Conservation (phyloP, 2,113 vertebrate species). For the Myocastor coypus region DNA sequence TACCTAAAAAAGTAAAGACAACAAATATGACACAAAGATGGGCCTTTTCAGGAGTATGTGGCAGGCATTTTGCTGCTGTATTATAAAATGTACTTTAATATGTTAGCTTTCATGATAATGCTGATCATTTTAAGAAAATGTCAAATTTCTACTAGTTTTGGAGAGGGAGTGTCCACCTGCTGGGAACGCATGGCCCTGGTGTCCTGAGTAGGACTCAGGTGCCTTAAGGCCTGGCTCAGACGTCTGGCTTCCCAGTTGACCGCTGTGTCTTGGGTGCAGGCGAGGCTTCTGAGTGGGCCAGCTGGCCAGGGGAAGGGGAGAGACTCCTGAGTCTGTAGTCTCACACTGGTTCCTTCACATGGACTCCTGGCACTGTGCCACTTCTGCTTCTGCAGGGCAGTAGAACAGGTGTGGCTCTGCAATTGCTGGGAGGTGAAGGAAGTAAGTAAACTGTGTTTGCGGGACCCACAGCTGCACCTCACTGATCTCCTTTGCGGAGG, state of each 20-base stretch:
- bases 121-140: neutral
- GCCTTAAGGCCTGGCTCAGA: rapidly evolving
- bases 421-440: rapidly evolving
- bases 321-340: rapidly evolving
- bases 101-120: neutral
- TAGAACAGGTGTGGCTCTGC: rapidly evolving
- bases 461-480: rapidly evolving
- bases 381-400: no score
- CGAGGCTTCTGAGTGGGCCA: neutral
- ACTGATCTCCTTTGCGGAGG: neutral
- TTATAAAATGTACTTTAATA: neutral
- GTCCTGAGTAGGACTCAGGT: rapidly evolving
- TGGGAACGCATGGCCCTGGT: rapidly evolving
- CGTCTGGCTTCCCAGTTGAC: neutral
- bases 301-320: rapidly evolving
- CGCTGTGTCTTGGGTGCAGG: rapidly evolving
- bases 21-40: rapidly evolving
- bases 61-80: rapidly evolving
- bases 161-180: neutral
- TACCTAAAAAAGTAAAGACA: rapidly evolving
- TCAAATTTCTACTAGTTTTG: neutral
- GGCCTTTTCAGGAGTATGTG: rapidly evolving
- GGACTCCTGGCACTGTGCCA: rapidly evolving
- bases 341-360: rapidly evolving
- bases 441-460: rapidly evolving